A percentile compares a stretch with the other conserved stretches of the same genome.
These are phyloP conservation scores for Pomacea canaliculata DNA, from an alignment of 2,888 invertebrate species.

Conservation along the genomic window DNA sequence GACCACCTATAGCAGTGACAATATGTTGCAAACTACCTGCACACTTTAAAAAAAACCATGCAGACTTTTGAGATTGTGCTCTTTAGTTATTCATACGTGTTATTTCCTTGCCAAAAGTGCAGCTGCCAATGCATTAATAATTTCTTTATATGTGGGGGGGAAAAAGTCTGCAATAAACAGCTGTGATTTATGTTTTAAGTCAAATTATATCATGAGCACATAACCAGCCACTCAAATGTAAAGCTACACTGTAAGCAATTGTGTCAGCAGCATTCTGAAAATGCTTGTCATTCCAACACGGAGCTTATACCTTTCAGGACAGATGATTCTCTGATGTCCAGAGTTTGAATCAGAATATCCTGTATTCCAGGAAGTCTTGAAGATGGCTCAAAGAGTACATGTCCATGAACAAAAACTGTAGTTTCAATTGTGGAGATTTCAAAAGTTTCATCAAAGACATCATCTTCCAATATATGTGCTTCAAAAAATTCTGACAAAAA, in stretches of 20 bases:
- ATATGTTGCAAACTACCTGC: neutral
- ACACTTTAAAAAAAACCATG: neutral
- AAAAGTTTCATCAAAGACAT: slow-evolving; percentile 26
- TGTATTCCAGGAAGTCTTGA: slow-evolving; percentile 20
- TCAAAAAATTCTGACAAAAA: neutral
- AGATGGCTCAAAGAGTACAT: slow-evolving; percentile 10
- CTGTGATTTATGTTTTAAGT: neutral
- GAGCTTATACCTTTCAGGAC: slow-evolving; percentile 17
- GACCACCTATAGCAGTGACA: neutral
- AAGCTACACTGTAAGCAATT: too few relatives aligned
- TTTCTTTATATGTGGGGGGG: neutral
- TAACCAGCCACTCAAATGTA: too few relatives aligned
- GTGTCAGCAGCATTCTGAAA: too few relatives aligned
- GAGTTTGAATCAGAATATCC: slow-evolving; percentile 30
- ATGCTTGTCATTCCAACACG: slow-evolving; percentile 3
- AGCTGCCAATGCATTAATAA: neutral
- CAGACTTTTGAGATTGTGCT: too few relatives aligned
- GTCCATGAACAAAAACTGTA: slow-evolving; percentile 15
- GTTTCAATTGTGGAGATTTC: slow-evolving; percentile 4
- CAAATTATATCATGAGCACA: too few relatives aligned
- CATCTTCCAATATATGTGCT: slow-evolving; percentile 9
- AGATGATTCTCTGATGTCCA: slow-evolving; percentile 14
- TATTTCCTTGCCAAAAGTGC: neutral
- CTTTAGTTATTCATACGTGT: neutral
- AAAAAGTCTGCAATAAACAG: neutral